Percentiles rank a stretch among this genome's conserved stretches.
Conservation (phyloP, 2,113 vertebrate species). For the Trematocara zebra region DNA sequence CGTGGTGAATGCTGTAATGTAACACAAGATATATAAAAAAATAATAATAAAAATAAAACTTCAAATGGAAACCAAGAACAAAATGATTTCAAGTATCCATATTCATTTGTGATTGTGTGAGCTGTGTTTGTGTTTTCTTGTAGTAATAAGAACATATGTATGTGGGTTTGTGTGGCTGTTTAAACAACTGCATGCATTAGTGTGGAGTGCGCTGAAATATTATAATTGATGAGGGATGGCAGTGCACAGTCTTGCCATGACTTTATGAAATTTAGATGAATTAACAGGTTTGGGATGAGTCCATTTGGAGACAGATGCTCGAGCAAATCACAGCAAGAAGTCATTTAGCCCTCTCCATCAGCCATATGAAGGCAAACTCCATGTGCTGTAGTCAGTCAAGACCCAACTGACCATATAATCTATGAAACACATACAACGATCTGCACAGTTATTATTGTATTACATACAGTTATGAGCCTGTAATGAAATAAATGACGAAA, state of each 20-base stretch:
- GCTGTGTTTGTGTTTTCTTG: not conserved
- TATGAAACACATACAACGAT: not conserved
- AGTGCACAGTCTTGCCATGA: conserved; percentile 39
- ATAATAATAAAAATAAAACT: not conserved
- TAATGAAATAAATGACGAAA: not conserved
- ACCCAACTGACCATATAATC: conserved; percentile 17
- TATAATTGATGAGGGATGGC: conserved; percentile 45
- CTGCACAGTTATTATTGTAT: not conserved
- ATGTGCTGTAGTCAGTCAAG: conserved; percentile 1
- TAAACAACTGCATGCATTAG: not conserved
- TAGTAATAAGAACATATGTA: not conserved
- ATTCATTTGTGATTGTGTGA: not conserved
- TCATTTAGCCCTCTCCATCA: conserved; percentile 55
- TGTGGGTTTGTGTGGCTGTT: not conserved
- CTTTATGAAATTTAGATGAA: conserved; percentile 65
- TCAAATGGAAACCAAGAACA: not conserved
- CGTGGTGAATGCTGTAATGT: not conserved
- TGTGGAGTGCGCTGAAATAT: conserved; percentile 2
- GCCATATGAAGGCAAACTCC: conserved; percentile 43
- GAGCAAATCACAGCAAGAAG: conserved; percentile 59
- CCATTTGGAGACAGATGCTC: conserved; percentile 65
- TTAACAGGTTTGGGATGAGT: conserved; percentile 59
- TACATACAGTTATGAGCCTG: not conserved
- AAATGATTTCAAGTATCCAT: not conserved
- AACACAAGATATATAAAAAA: not conserved